Evolutionary conservation across 1,140 invertebrate genomes (phyloP).

Genomic region (Acromyrmex heyeri): DNA sequence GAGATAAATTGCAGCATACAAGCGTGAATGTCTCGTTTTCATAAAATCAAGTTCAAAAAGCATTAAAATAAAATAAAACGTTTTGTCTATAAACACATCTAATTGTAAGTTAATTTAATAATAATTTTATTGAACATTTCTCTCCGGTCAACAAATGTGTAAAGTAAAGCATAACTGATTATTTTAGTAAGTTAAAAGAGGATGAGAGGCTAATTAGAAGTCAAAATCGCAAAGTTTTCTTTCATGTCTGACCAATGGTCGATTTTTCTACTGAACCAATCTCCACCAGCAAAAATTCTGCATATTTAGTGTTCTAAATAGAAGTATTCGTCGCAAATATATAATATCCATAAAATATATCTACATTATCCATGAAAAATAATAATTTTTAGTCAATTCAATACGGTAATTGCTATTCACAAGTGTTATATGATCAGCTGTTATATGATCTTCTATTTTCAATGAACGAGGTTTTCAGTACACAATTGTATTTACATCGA

Average conservation of each 20-base stretch:
- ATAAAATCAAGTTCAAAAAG: slow-evolving; percentile 27
- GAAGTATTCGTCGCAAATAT: neutral
- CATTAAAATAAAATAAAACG: neutral
- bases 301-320: neutral
- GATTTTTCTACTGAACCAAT: slow-evolving; percentile 25
- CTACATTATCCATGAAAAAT: neutral
- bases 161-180: neutral
- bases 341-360: neutral
- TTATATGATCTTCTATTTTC: slow-evolving; percentile 20
- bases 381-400: neutral
- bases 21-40: neutral
- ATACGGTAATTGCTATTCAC: neutral
- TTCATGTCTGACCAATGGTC: slow-evolving; percentile 1
- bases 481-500: slow-evolving; percentile 32
- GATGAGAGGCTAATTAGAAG: neutral
- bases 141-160: neutral
- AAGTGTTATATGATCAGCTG: neutral
- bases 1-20: neutral
- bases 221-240: neutral
- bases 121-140: slow-evolving; percentile 24
- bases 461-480: neutral
- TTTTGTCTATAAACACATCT: neutral
- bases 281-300: neutral
- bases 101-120: slow-evolving; percentile 6
- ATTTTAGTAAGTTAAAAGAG: neutral